These are phyloP conservation scores for Myotis vivesi DNA, from an alignment of 2,797 vertebrate genomes.

Conservation along the genomic window DNA sequence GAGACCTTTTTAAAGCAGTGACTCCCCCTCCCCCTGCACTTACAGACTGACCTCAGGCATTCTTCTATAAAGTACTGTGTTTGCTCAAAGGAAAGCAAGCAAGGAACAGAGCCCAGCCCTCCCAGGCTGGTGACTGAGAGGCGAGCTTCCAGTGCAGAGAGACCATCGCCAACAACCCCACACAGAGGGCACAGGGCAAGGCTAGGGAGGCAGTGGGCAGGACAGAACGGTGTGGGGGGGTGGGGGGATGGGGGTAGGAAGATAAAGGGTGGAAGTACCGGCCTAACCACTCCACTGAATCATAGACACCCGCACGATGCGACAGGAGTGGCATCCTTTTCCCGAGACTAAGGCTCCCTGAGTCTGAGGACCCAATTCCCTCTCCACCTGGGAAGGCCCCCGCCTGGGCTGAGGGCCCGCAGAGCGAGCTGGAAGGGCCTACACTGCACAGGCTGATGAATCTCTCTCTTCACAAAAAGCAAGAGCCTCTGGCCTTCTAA, in stretches of 20 bases:
- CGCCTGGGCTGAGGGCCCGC: conserved; percentile 66
- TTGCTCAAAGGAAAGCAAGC: conserved; percentile 44
- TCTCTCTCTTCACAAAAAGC: conserved; percentile 76
- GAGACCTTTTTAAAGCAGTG: background rate
- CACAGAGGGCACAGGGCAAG: conserved; percentile 53
- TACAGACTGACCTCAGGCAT: background rate
- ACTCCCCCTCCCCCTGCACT: background rate
- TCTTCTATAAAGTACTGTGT: background rate
- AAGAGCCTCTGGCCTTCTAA: conserved; percentile 80
- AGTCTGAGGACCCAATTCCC: conserved; percentile 83
- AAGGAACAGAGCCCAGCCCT: conserved; percentile 57
- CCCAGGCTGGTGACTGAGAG: conserved; percentile 60
- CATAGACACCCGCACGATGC: conserved; percentile 74
- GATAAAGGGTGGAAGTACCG: conserved; percentile 71
- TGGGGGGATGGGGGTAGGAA: no score
- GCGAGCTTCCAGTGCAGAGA: conserved; percentile 60
- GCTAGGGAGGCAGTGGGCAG: background rate
- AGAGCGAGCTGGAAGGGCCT: conserved; percentile 59
- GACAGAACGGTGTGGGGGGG: no score
- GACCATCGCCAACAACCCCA: conserved; percentile 58
- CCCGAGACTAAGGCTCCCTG: conserved; percentile 78
- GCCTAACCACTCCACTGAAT: conserved; percentile 74
- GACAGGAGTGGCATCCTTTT: conserved; percentile 75
- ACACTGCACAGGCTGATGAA: conserved; percentile 72
- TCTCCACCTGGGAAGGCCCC: conserved; percentile 76